Percentiles rank a stretch among this genome's conserved stretches.
Conservation (phyloP, 2,888 invertebrate species). For the Idaea biselata region DNA sequence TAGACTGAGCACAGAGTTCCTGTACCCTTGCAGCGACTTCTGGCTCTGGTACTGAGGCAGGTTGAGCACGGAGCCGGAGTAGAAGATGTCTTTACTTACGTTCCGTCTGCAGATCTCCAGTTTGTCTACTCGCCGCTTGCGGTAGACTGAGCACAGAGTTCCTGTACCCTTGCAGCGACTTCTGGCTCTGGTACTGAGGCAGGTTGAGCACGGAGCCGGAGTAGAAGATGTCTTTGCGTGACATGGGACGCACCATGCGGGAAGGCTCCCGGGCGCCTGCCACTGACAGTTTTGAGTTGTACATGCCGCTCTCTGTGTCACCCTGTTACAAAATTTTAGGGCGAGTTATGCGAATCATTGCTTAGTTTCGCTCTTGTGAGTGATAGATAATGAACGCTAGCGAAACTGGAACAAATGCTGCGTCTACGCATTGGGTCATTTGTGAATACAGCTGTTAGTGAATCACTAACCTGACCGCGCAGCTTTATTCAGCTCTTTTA, state of each 20-base stretch:
- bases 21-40: slow-evolving; percentile 92
- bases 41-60: slow-evolving; percentile 96
- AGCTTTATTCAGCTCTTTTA: no score
- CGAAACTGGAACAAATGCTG: no score
- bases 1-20: slow-evolving; percentile 94
- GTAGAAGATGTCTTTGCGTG: slow-evolving; percentile 98
- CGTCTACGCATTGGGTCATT: no score
- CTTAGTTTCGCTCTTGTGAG: no score
- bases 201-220: slow-evolving; percentile 96
- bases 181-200: slow-evolving; percentile 95
- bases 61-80: slow-evolving; percentile 96
- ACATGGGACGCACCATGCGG: slow-evolving; percentile 92
- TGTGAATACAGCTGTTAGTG: no score
- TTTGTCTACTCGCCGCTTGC: slow-evolving; percentile 77
- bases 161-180: slow-evolving; percentile 93
- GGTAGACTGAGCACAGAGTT: slow-evolving; percentile 95
- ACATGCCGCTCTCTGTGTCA: slow-evolving; percentile 85
- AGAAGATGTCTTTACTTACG: slow-evolving; percentile 94
- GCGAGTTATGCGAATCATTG: no score
- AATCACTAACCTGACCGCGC: no score
- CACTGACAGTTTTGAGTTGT: slow-evolving; percentile 84
- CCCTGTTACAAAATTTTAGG: slow-evolving; percentile 52
- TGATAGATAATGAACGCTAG: no score
- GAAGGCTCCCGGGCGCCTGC: slow-evolving; percentile 64
- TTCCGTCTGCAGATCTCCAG: slow-evolving; percentile 84